A percentile compares a stretch with the other conserved stretches of the same genome.
These are phyloP conservation scores for Orthosia cruda DNA, from an alignment of 2,888 invertebrate genomes.

Conservation along the genomic window DNA sequence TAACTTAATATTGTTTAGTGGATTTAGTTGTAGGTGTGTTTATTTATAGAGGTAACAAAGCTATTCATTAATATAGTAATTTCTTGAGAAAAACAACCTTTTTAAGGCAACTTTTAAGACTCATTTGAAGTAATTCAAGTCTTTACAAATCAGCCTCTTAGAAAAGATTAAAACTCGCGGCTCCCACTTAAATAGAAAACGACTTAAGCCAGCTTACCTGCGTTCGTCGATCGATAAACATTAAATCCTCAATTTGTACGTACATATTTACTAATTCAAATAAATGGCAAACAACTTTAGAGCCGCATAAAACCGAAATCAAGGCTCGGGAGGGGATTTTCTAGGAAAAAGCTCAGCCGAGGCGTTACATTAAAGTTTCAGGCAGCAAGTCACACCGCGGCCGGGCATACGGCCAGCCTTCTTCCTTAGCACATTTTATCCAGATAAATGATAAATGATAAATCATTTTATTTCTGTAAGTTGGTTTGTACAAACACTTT, in stretches of 20 bases:
- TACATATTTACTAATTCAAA: slow-evolving; percentile 77
- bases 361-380: slow-evolving; percentile 87
- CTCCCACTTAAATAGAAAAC: slow-evolving; percentile 33
- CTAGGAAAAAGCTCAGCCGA: slow-evolving; percentile 77
- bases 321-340: slow-evolving; percentile 79
- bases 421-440: slow-evolving; percentile 79
- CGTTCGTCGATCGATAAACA: slow-evolving; percentile 42
- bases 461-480: too few species aligned
- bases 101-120: background rate
- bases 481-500: too few species aligned
- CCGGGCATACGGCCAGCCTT: slow-evolving; percentile 55
- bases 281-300: slow-evolving; percentile 81
- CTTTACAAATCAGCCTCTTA: slow-evolving; percentile 27
- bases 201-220: slow-evolving; percentile 44
- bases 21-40: background rate
- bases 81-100: too few species aligned
- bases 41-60: background rate
- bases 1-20: slow-evolving; percentile 2
- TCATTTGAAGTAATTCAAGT: slow-evolving; percentile 22
- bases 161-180: slow-evolving; percentile 31
- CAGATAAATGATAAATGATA: too few species aligned
- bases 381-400: slow-evolving; percentile 72
- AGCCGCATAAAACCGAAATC: slow-evolving; percentile 84
- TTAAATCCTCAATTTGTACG: slow-evolving; percentile 58
- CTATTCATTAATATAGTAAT: background rate